These are phyloP conservation scores for Anoplophora glabripennis DNA, from an alignment of 1,140 invertebrate genomes.

Conservation along the genomic window DNA sequence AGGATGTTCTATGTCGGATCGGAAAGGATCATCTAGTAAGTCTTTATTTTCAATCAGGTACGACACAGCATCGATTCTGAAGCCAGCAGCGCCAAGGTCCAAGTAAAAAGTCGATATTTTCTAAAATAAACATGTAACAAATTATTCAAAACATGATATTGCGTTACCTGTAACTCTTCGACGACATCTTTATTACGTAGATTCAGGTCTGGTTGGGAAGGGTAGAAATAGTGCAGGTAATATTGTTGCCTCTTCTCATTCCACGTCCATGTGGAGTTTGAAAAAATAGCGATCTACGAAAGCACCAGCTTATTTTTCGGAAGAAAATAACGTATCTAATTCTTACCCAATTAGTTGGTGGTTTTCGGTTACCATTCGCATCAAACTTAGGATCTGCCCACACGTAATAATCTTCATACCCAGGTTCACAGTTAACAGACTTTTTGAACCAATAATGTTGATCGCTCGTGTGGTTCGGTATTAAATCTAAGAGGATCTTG, in stretches of 20 bases:
- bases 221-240: constrained; percentile 71
- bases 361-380: constrained; percentile 49
- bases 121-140: constrained; percentile 50
- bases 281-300: constrained; percentile 61
- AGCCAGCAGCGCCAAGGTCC: constrained; percentile 67
- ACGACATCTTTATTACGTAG: constrained; percentile 62
- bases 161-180: constrained; percentile 60
- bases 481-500: constrained; percentile 78
- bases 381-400: constrained; percentile 64
- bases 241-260: constrained; percentile 64
- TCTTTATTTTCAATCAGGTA: constrained; percentile 37
- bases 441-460: constrained; percentile 75
- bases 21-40: constrained; percentile 57
- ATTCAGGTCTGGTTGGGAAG: constrained; percentile 74
- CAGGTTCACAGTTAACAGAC: constrained; percentile 57
- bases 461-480: constrained; percentile 82
- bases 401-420: constrained; percentile 74
- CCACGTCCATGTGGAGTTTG: constrained; percentile 72
- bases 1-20: constrained; percentile 20
- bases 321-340: no score
- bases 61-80: constrained; percentile 60
- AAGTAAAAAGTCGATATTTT: constrained; percentile 69
- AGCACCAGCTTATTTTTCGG: background rate
- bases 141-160: constrained; percentile 51
- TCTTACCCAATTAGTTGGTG: constrained; percentile 80